Base-by-base conservation (phyloP, 1,140 invertebrate genomes). In the Pseudobourletiella spinata region DNA sequence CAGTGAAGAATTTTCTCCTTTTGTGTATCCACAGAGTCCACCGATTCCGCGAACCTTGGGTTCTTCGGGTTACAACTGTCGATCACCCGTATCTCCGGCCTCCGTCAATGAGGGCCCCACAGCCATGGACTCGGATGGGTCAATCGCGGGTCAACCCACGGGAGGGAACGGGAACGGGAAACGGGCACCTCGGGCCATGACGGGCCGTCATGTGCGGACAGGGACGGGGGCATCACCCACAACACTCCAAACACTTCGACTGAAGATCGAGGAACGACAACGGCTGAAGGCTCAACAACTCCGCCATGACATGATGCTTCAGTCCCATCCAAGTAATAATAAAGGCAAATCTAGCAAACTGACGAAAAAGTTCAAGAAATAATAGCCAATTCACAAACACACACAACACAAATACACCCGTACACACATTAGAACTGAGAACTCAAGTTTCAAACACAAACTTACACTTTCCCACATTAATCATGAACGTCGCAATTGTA, bases 151-250 rank as follows among this genome's bases (percentile, higher is more conserved):
- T 22, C 60, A 61, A 20, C 55, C 60, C n/a, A 51, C 69, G 4
- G 52, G 57, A n/a, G 62, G 64, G 43, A 64, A 48, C 20, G 48
- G 29, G 3, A 60, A 57, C 39, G 70, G 72, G 29, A 75, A 81
- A 63, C 69, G 76, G 32, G 74, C 75, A 1, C 72, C 73, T n/a
- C 52, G 78, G 8, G 76, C 77, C 8, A 68, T 73, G 63, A 73
- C 72, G 1, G 78, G 78, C 1, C 74, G 77, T 59, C 78, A 79
- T 63, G 78, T 79, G 1, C 67, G 75, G 16, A 74, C 76, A 20
- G 78, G 78, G 18, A 79, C 78, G 3, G 78, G 78, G 24, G 78
- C 78, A 24, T 77, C 74, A 20, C 73, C 77, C 1, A 68, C 74
- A 6, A 79, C 77, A 0, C 72, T 79, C 18, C 63, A 74, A 6